Conservation (phyloP, 1,140 invertebrate genomes). For the Bombus confusus region DNA sequence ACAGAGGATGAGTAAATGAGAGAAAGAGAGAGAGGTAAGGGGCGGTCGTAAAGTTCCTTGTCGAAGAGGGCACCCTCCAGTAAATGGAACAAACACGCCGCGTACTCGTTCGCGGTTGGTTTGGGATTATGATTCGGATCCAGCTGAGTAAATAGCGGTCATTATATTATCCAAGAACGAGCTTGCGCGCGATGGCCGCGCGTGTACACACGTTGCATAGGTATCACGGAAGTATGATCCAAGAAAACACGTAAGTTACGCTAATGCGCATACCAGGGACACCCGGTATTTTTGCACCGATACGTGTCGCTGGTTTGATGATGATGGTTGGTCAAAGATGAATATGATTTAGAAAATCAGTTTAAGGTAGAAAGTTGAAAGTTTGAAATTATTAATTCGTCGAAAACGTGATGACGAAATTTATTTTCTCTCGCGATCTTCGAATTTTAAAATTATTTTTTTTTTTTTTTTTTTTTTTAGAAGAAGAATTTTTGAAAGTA, state of each 20-base stretch:
- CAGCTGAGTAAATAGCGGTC: constrained; percentile 66
- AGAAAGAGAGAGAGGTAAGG: background rate
- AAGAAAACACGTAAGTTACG: background rate
- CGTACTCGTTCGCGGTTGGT: constrained; percentile 52
- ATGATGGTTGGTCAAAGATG: background rate
- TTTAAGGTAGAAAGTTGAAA: background rate
- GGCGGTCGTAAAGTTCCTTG: constrained; percentile 57
- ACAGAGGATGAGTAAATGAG: background rate
- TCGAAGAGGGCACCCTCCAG: constrained; percentile 61
- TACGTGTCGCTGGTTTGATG: background rate
- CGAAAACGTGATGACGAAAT: background rate
- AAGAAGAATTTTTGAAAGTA: too few species aligned
- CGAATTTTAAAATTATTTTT: too few species aligned
- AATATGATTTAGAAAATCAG: background rate
- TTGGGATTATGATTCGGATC: constrained; percentile 66
- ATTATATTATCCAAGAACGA: constrained; percentile 45
- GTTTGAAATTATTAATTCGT: background rate
- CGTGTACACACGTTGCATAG: too few species aligned
- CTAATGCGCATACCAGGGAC: too few species aligned
- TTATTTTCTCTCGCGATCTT: too few species aligned
- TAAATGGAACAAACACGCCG: constrained; percentile 69
- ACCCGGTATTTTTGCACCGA: too few species aligned
- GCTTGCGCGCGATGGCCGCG: too few species aligned
- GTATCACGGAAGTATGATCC: background rate
- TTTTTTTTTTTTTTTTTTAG: too few species aligned